Conservation (phyloP, 2,797 vertebrate species). For the Microchirus variegatus region DNA sequence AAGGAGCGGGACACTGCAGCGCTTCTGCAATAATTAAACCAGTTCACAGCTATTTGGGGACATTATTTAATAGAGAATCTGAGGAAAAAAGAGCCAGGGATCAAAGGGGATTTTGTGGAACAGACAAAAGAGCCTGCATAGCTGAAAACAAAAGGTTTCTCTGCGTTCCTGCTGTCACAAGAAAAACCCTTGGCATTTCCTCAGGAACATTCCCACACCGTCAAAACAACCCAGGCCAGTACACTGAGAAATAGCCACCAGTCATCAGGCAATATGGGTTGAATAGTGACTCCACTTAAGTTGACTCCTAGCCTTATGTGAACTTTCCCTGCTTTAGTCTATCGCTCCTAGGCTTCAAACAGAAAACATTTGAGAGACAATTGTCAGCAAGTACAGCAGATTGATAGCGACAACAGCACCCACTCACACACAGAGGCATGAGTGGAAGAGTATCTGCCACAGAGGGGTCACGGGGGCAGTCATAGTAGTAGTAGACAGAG, state of each 20-base stretch:
- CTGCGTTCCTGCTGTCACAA: slow-evolving; percentile 30
- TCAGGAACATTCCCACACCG: slow-evolving; percentile 63
- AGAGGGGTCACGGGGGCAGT: slow-evolving; percentile 36
- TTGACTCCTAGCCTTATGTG: slow-evolving; percentile 34
- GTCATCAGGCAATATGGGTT: slow-evolving; percentile 14
- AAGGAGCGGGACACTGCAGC: background rate
- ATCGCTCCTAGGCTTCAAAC: too few relatives aligned
- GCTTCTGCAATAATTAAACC: slow-evolving; percentile 16
- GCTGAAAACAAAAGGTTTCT: slow-evolving; percentile 61
- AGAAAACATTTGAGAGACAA: background rate
- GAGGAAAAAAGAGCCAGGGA: slow-evolving; percentile 34
- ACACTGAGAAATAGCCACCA: slow-evolving; percentile 29
- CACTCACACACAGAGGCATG: slow-evolving; percentile 25
- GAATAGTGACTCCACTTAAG: slow-evolving; percentile 11
- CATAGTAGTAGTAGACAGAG: slow-evolving; percentile 29
- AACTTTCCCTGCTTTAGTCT: slow-evolving; percentile 4
- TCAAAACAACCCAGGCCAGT: slow-evolving; percentile 55
- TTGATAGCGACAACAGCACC: background rate
- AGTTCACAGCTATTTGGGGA: slow-evolving; percentile 18
- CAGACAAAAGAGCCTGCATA: slow-evolving; percentile 22
- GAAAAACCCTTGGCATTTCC: slow-evolving; percentile 61
- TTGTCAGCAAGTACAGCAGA: slow-evolving; percentile 8
- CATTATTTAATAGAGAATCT: slow-evolving; percentile 25
- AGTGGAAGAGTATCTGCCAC: slow-evolving; percentile 9
- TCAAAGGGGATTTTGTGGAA: slow-evolving; percentile 46